Conservation (phyloP, 2,888 invertebrate genomes). For the Ormyrus labotus region DNA sequence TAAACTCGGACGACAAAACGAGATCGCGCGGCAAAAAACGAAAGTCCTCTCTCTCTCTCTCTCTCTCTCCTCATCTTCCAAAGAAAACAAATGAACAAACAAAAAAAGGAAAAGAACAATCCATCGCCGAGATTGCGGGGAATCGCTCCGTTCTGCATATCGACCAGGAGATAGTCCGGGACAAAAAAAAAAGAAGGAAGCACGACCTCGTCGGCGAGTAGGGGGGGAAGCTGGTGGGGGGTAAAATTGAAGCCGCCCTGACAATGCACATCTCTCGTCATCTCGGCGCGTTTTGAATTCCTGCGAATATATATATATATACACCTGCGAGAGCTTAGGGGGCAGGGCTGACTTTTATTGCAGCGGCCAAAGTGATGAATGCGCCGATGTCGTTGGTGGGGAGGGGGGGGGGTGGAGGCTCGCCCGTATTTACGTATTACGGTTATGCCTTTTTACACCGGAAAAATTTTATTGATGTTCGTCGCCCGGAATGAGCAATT, state of each 20-base stretch:
- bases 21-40: too few relatives aligned
- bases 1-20: too few relatives aligned
- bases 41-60: too few relatives aligned
- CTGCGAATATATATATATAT: slow-evolving; percentile 33
- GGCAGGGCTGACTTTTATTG: slow-evolving; percentile 71
- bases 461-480: slow-evolving; percentile 57
- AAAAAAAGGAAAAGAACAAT: background rate
- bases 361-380: slow-evolving; percentile 69
- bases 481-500: slow-evolving; percentile 56
- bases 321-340: background rate
- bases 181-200: background rate
- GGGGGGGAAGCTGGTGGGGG: background rate
- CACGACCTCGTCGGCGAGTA: background rate
- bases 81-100: background rate
- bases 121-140: slow-evolving; percentile 1
- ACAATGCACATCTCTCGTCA: slow-evolving; percentile 37
- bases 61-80: too few relatives aligned
- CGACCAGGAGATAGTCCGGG: background rate
- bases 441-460: slow-evolving; percentile 47
- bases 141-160: slow-evolving; percentile 3
- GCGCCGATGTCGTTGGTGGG: background rate
- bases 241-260: slow-evolving; percentile 14
- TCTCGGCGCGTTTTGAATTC: slow-evolving; percentile 55
- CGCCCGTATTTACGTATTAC: slow-evolving; percentile 26
- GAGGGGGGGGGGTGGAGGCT: background rate